Percentiles rank a stretch among this genome's conserved stretches.
These are phyloP conservation scores for Galbula dea DNA, from an alignment of 2,113 vertebrate species.

Conservation along the genomic window DNA sequence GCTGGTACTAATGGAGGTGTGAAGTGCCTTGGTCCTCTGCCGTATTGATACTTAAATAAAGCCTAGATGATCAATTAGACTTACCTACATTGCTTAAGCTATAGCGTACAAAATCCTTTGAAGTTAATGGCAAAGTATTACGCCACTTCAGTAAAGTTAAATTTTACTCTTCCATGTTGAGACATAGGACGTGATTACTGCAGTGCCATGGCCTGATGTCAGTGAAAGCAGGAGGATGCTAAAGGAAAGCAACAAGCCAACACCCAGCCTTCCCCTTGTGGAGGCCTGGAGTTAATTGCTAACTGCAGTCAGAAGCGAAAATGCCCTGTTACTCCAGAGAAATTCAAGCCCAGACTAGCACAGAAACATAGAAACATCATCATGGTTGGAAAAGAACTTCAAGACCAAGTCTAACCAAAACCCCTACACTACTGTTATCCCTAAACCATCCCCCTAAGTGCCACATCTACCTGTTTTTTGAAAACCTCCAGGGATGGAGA, in stretches of 20 bases:
- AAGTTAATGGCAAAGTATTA: background rate
- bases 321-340: background rate
- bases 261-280: background rate
- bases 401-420: too few relatives aligned
- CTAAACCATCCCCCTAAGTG: too few relatives aligned
- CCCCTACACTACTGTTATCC: too few relatives aligned
- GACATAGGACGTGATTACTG: fast-evolving
- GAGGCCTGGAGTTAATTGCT: background rate
- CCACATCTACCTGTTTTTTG: too few relatives aligned
- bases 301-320: background rate
- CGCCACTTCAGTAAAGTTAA: background rate
- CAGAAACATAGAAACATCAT: too few relatives aligned
- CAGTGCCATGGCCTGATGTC: background rate
- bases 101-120: background rate
- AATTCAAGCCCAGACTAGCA: background rate
- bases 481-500: too few relatives aligned
- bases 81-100: background rate
- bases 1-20: background rate
- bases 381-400: too few relatives aligned
- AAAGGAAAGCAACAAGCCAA: background rate
- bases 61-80: background rate
- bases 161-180: background rate
- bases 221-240: background rate
- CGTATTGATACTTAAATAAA: background rate
- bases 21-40: background rate